Base-by-base conservation (phyloP, 2,888 invertebrate species). In the Blera fallax region DNA sequence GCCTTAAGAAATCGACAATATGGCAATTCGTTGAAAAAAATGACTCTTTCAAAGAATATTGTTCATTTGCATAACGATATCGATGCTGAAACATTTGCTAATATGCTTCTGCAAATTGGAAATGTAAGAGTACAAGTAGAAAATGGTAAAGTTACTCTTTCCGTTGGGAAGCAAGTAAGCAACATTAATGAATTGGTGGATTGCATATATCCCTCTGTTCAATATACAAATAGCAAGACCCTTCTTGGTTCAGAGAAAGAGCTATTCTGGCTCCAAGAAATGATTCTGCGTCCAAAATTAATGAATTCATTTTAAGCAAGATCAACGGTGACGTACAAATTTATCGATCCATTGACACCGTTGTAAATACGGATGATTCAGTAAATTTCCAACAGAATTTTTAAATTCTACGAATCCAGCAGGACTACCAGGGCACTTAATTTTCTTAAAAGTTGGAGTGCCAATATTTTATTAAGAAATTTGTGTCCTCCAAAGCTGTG, bases 331-430 rank as follows among this genome's bases (percentile, higher is more conserved):
- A n/a, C n/a, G n/a, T n/a, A n/a, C n/a, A n/a, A n/a, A n/a, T n/a
- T n/a, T n/a, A n/a, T n/a, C n/a, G n/a, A n/a, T n/a, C n/a, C n/a
- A n/a, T n/a, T n/a, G n/a, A n/a, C n/a, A n/a, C n/a, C n/a, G n/a
- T n/a, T n/a, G n/a, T n/a, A n/a, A n/a, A n/a, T n/a, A n/a, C n/a
- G n/a, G n/a, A n/a, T n/a, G n/a, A n/a, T n/a, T n/a, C n/a, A n/a
- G n/a, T n/a, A n/a, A n/a, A n/a, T n/a, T 45, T 45, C 45, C 45
- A 45, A 45, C 8, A 45, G 45, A 89, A 90, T 78, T 76, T 64
- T 11, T 37, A 76, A 34, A 48, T 70, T 37, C 24, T 24, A 24
- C 24, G 24, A 24, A 24, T 24, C 24, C 24, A 24, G 2, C 24
- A 24, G 24, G 24, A 24, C 14, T 69, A 10, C 32, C 58, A 18